phyloP scores from a whole-genome alignment of 2,888 invertebrate genomes.

The Crossocerus cetratus region DNA sequence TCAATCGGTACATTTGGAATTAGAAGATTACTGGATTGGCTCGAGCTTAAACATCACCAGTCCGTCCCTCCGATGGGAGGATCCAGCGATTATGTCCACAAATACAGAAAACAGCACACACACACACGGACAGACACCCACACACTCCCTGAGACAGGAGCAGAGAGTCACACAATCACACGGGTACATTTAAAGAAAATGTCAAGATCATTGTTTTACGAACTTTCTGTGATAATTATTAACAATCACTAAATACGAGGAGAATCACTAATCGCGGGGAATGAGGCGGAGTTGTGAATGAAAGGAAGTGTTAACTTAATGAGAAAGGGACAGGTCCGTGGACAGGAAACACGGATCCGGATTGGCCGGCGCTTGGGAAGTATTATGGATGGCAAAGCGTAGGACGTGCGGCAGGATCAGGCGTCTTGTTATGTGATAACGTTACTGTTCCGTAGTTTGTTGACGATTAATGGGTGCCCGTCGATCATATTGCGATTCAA shows the following conservation, averaged over 20 bases:
- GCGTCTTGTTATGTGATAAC: constrained; percentile 66
- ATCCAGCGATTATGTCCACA: neutral
- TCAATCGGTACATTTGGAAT: too few species aligned
- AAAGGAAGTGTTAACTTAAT: constrained; percentile 10
- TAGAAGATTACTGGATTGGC: too few species aligned
- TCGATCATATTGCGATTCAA: constrained; percentile 38
- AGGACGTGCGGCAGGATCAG: constrained; percentile 4
- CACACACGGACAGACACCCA: constrained; percentile 1
- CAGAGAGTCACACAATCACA: constrained; percentile 8
- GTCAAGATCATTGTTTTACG: constrained; percentile 74
- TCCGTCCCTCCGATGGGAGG: too few species aligned
- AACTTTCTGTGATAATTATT: constrained; percentile 78
- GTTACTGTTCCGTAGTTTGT: constrained; percentile 67
- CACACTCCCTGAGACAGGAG: constrained; percentile 8
- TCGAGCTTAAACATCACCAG: too few species aligned
- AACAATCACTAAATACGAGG: constrained; percentile 75
- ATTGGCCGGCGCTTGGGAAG: constrained; percentile 9
- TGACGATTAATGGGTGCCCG: constrained; percentile 58
- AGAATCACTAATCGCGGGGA: constrained; percentile 47
- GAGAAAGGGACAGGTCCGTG: neutral
- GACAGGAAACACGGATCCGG: neutral
- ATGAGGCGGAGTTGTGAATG: constrained; percentile 25
- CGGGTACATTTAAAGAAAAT: constrained; percentile 38
- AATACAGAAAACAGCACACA: too few species aligned
- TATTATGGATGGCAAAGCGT: constrained; percentile 8